Conservation (phyloP, 2,113 vertebrate species). For the Mola mola region DNA sequence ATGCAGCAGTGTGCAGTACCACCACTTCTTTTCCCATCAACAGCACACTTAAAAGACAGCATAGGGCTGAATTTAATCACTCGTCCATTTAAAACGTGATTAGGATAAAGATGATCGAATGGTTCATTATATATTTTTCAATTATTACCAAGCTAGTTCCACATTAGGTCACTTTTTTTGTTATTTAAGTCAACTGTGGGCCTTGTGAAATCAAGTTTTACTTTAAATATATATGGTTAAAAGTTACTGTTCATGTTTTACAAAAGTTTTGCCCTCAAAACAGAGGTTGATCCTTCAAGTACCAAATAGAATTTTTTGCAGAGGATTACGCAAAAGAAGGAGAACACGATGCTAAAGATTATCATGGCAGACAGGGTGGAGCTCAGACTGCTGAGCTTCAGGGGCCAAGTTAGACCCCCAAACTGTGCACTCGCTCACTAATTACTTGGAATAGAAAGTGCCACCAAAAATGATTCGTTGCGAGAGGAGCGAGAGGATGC, state of each 20-base stretch:
- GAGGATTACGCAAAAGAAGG: neutral
- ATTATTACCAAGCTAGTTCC: neutral
- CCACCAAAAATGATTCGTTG: neutral
- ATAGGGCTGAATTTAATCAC: too few species aligned
- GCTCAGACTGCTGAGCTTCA: neutral
- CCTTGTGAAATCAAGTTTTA: neutral
- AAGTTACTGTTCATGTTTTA: neutral
- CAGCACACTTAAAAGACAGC: too few species aligned
- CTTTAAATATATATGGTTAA: conserved; percentile 3
- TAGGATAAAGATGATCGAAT: too few species aligned
- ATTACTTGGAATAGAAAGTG: conserved; percentile 4
- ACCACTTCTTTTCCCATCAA: too few species aligned
- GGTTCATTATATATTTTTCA: neutral
- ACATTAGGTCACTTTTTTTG: neutral
- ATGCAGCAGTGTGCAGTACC: too few species aligned
- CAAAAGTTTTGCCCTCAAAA: neutral
- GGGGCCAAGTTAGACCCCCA: neutral
- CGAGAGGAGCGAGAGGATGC: too few species aligned
- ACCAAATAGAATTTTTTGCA: neutral
- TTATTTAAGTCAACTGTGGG: neutral
- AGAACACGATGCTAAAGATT: neutral
- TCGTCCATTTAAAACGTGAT: too few species aligned
- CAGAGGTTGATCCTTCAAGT: neutral
- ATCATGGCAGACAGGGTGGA: conserved; percentile 7
- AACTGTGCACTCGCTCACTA: neutral